These are phyloP conservation scores for Mola mola DNA, from an alignment of 2,113 vertebrate genomes.

Conservation along the genomic window DNA sequence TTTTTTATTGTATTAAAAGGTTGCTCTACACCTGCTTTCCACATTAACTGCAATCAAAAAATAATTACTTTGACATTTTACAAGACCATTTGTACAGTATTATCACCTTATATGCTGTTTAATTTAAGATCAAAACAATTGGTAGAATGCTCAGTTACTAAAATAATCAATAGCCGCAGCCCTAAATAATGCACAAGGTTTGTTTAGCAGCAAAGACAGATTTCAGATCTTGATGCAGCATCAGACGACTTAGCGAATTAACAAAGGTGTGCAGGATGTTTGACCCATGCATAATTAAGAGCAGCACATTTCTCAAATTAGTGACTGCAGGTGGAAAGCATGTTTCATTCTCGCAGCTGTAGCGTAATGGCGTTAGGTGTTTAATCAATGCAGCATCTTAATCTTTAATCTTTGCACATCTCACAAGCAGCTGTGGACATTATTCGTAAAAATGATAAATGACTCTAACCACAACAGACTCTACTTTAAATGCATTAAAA, in stretches of 20 bases:
- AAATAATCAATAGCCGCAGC: not conserved
- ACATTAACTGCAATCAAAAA: no score
- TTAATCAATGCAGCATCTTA: conserved; percentile 31
- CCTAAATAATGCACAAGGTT: conserved; percentile 3
- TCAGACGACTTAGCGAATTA: conserved; percentile 45
- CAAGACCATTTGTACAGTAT: no score
- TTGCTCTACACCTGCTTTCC: no score
- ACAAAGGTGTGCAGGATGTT: conserved; percentile 32
- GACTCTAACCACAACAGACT: not conserved
- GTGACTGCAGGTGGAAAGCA: conserved; percentile 30
- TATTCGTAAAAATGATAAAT: conserved; percentile 5
- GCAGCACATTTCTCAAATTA: conserved; percentile 44
- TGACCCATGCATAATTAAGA: conserved; percentile 50
- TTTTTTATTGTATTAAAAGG: no score
- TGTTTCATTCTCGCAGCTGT: conserved; percentile 39
- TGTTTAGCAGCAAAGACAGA: conserved; percentile 13
- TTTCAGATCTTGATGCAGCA: conserved; percentile 19
- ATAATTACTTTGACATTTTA: no score
- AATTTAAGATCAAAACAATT: not conserved
- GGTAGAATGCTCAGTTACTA: not conserved
- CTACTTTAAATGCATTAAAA: not conserved
- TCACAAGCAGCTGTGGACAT: conserved; percentile 23
- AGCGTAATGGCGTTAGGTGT: conserved; percentile 35
- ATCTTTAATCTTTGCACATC: not conserved
- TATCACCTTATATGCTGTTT: no score